Percentiles rank a stretch among this genome's conserved stretches.
Evolutionary conservation across 2,797 vertebrate species (phyloP).

Genomic region (Caiman crocodilus): DNA sequence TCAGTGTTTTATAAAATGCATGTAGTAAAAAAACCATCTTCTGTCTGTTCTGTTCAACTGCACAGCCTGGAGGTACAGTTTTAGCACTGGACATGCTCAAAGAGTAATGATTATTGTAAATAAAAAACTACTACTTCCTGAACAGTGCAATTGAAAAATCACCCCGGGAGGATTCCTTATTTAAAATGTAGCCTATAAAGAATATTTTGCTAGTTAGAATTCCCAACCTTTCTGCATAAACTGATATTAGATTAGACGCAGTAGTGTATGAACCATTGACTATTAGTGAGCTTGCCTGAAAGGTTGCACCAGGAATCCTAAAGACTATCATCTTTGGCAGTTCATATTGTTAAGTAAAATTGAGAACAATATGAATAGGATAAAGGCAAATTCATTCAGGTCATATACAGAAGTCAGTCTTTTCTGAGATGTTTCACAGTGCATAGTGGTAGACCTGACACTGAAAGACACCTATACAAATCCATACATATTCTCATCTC

Average conservation of each 20-base stretch:
- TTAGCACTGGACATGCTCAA: background rate
- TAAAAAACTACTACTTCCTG: background rate
- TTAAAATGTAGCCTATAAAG: slow-evolving; percentile 52
- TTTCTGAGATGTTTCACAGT: background rate
- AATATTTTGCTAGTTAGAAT: slow-evolving; percentile 2
- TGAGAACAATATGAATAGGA: slow-evolving; percentile 31
- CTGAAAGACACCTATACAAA: accelerated
- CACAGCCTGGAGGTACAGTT: background rate
- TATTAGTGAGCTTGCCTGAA: slow-evolving; percentile 4
- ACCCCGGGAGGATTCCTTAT: slow-evolving; percentile 46
- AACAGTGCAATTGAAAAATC: slow-evolving; percentile 28
- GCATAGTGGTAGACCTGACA: background rate
- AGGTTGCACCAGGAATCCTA: background rate
- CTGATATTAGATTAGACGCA: background rate
- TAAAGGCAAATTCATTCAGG: slow-evolving; percentile 14
- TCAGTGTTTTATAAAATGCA: slow-evolving; percentile 52
- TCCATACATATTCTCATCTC: background rate
- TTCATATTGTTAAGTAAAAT: slow-evolving; percentile 35
- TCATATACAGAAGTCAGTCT: slow-evolving; percentile 63
- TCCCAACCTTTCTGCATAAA: slow-evolving; percentile 28
- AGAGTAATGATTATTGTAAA: background rate
- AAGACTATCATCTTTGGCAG: slow-evolving; percentile 52
- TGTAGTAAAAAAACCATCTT: slow-evolving; percentile 39
- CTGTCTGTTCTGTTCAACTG: slow-evolving; percentile 26
- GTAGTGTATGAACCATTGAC: slow-evolving; percentile 12